Base-by-base conservation (phyloP, 2,888 invertebrate species). In the Blomia tropicalis region DNA sequence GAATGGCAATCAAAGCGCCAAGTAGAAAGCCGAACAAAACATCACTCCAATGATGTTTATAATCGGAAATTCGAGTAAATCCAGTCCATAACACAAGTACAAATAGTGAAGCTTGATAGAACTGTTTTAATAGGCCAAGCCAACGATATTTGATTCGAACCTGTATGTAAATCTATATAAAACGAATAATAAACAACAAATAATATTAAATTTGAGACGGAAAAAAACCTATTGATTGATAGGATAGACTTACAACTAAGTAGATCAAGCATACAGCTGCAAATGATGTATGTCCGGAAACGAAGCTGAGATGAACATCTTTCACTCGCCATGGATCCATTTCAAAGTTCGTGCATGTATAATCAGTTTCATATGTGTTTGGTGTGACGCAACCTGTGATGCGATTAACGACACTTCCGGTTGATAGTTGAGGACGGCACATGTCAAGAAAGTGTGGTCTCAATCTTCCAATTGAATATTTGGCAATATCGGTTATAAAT, bases 21-120 rank as follows among this genome's bases (percentile, higher is more conserved):
- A 79, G 73, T 41, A 78, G 60, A 25, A 73, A 72, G 0, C 96
- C 96, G 59, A 83, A 83, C 31, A 95, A 77, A 1, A 95, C 95
- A 75, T 96, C 96, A 71, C 88, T 91, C 89, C 92, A 93, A 72
- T 96, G 95, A 75, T 96, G 95, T 73, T 95, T 95, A 78, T 95
- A 90, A 77, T 96, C 88, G 1, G 89, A 89, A 41, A 96, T 82
- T 41, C 95, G 80, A 1, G 89, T 85, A 77, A 93, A 79, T n/a
- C 85, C 83, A 11, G 88, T 88, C 74, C 82, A 87, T 81, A 86
- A 83, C 31, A 91, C 84, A 73, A 87, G 77, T 74, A 83, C 78
- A 66, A 93, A 76, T 60, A 86, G 81, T 14, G 83, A 68, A 71
- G 87, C 83, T 76, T 96, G 95, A 59, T 91, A 75, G 17, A 84